Evolutionary conservation across 2,888 invertebrate genomes (phyloP).

Genomic region (Limnephilus lunatus): DNA sequence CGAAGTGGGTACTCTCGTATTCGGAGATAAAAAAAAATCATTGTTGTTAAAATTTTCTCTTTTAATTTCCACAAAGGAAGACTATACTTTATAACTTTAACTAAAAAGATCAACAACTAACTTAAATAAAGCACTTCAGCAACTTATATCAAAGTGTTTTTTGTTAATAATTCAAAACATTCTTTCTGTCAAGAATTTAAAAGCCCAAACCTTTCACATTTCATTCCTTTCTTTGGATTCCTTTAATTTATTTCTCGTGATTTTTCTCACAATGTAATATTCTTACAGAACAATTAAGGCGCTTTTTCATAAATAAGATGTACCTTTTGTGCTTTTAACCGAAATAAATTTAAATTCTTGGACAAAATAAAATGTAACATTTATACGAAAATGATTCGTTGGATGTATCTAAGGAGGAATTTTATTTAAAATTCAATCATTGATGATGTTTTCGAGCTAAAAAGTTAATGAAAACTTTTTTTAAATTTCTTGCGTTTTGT

Average conservation of each 20-base stretch:
- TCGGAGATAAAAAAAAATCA: not conserved
- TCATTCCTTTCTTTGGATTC: not conserved
- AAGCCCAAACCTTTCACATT: not conserved
- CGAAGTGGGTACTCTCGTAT: not conserved
- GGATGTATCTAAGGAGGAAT: not conserved
- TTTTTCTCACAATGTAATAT: not conserved
- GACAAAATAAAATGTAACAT: not conserved
- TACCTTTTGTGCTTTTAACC: not conserved
- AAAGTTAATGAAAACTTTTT: not conserved
- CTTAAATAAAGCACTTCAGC: not conserved
- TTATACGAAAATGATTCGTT: not conserved
- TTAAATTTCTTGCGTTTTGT: not conserved
- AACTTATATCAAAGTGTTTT: slow-evolving; percentile 1
- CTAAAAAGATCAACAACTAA: not conserved
- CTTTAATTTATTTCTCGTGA: slow-evolving; percentile 13
- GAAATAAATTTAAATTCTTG: not conserved
- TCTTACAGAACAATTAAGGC: not conserved
- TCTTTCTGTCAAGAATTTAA: not conserved
- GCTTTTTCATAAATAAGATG: not conserved
- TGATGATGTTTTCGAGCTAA: not conserved
- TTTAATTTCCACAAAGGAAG: not conserved
- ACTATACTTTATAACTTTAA: not conserved
- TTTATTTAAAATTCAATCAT: not conserved
- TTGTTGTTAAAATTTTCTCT: not conserved
- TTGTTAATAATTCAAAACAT: not conserved